phyloP scores from a whole-genome alignment of 2,113 vertebrate species.

The Dendrocopos noguchii region DNA sequence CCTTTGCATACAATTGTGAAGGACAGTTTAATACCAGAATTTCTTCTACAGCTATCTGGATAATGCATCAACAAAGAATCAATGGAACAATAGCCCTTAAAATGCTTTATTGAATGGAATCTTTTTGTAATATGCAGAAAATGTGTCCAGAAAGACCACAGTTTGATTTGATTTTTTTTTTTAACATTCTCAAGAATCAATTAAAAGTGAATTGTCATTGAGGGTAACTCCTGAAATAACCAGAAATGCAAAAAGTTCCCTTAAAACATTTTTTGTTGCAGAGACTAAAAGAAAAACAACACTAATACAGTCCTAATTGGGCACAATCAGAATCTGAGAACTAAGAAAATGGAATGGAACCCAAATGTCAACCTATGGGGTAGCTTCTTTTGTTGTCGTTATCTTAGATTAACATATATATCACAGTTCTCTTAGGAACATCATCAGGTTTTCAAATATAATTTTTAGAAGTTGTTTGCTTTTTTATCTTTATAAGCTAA shows the following conservation, averaged over 20 bases:
- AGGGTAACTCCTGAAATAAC: constrained; percentile 55
- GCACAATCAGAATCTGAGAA: constrained; percentile 49
- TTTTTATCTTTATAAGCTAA: constrained; percentile 89
- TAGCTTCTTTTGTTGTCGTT: constrained; percentile 49
- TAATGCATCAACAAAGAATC: constrained; percentile 70
- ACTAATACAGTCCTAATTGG: constrained; percentile 40
- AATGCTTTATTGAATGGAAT: constrained; percentile 80
- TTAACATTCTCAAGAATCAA: constrained; percentile 71
- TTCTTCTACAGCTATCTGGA: constrained; percentile 31
- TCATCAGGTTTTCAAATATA: constrained; percentile 57
- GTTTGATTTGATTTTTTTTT: constrained; percentile 58
- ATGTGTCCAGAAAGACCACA: constrained; percentile 74
- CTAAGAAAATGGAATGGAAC: constrained; percentile 47
- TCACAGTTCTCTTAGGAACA: constrained; percentile 67
- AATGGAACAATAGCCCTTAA: constrained; percentile 78
- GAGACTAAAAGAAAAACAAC: constrained; percentile 64
- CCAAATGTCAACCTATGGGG: constrained; percentile 31
- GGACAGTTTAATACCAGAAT: constrained; percentile 17
- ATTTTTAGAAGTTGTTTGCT: constrained; percentile 89
- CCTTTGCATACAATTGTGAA: not conserved
- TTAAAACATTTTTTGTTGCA: constrained; percentile 60
- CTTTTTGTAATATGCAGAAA: constrained; percentile 71
- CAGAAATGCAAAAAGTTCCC: constrained; percentile 58
- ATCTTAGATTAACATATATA: constrained; percentile 63
- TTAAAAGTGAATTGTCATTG: constrained; percentile 44